These are phyloP conservation scores for Orussus abietinus DNA, from an alignment of 1,140 invertebrate species.

Conservation along the genomic window DNA sequence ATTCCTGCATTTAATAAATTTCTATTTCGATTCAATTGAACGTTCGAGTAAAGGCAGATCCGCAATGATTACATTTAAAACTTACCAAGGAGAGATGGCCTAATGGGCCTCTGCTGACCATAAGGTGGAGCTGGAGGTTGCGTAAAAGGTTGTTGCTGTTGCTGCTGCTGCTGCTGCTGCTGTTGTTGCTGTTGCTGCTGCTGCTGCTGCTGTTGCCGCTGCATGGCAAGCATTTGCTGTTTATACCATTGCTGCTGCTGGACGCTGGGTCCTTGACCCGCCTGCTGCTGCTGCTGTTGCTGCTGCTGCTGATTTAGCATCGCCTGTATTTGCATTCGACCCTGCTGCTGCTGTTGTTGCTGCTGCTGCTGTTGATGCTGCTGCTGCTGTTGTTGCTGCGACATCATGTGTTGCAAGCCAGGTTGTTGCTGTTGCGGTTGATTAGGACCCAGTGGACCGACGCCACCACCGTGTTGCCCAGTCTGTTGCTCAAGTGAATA, in stretches of 20 bases:
- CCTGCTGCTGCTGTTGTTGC: conserved; percentile 40
- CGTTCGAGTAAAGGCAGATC: no score
- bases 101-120: conserved; percentile 44
- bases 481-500: conserved; percentile 42
- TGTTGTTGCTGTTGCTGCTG: conserved; percentile 54
- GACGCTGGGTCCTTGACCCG: conserved; percentile 27
- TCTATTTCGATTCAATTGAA: no score
- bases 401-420: conserved; percentile 53
- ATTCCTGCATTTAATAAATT: no score
- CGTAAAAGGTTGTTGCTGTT: conserved; percentile 46
- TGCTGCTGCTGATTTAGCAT: conserved; percentile 44
- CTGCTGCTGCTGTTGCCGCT: conserved; percentile 54
- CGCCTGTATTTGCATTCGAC: conserved; percentile 48
- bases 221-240: conserved; percentile 56
- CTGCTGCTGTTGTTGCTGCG: conserved; percentile 53
- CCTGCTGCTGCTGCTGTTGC: conserved; percentile 48
- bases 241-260: conserved; percentile 57
- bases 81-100: conserved; percentile 46
- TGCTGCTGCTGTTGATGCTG: conserved; percentile 51
- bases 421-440: conserved; percentile 54
- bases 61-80: no score
- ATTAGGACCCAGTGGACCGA: conserved; percentile 39
- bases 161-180: conserved; percentile 44
- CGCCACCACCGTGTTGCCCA: conserved; percentile 39
- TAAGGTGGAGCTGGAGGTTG: conserved; percentile 50